Evolutionary conservation across 2,797 vertebrate genomes (phyloP), one percentile per base, ranked within the genome.

Genomic region (Enteromius afrohamiltoni): DNA sequence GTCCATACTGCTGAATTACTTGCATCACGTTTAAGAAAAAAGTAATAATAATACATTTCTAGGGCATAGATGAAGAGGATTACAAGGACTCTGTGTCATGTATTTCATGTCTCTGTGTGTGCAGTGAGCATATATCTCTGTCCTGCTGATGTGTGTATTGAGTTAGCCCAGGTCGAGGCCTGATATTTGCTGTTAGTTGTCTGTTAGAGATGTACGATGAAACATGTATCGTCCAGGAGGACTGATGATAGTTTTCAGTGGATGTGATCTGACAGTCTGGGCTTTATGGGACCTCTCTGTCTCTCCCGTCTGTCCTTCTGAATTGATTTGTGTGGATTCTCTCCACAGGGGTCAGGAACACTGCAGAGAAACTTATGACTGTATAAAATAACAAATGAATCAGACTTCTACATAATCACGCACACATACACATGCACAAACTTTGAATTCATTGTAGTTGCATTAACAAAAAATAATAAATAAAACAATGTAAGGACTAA

Each of bases 271-370:
- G 76, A 78, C 76, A 65, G 42, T 51, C 71, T 82, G 60, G 11
- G 60, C 47, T 37, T 47, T 65, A 19, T 47, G 34, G 23, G 70
- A 45, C 64, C 2, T 17, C 40, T 79, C 55, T 58, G 37, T 53
- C 75, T 65, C 64, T 78, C 40, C 76, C 13, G 23, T 47, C 79
- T 81, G 53, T 73, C 37, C 68, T 60, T 58, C 51, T 62, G 26
- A 77, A 76, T 42, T 34, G 74, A 77, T 85, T 87, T 83, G 73
- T 78, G 65, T 29, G 65, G n/a, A 40, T 71, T 71, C 83, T 80
- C 29, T 34, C 37, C 40, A 13, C 34, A 78, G 51, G 34, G 60
- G 71, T 79, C 55, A 79, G 53, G 49, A 64, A 65, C 34, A 51
- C 40, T 55, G 62, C 21, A 26, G 51, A 29, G 47, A 85, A 83